A percentile compares a stretch with the other conserved stretches of the same genome.
These are phyloP conservation scores for Pelecanoides urinatrix DNA, from an alignment of 2,113 vertebrate genomes.

Conservation along the genomic window DNA sequence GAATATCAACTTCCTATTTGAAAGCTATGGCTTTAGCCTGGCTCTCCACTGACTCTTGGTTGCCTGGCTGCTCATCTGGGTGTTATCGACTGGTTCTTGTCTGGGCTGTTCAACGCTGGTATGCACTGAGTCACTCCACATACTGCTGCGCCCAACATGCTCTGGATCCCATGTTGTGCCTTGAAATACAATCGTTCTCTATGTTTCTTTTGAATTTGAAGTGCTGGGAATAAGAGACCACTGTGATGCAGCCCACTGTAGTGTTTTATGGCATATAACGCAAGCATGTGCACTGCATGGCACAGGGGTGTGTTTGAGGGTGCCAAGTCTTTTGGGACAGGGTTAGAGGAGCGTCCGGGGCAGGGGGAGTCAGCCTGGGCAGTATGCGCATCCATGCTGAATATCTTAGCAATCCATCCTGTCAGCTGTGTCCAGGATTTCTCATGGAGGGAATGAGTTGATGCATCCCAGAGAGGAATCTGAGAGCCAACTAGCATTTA, in stretches of 20 bases:
- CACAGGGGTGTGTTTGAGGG: neutral
- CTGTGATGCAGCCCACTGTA: neutral
- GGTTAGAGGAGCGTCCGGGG: neutral
- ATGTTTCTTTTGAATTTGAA: neutral
- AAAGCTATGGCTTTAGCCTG: neutral
- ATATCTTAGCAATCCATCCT: neutral
- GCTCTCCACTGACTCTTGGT: neutral
- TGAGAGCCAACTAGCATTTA: neutral
- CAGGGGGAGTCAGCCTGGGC: neutral
- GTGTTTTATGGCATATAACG: neutral
- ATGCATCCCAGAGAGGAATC: neutral
- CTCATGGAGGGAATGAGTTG: neutral
- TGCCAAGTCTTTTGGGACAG: neutral
- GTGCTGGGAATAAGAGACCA: neutral
- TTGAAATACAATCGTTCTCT: neutral
- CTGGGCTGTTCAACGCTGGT: neutral
- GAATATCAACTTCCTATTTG: neutral
- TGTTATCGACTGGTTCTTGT: neutral
- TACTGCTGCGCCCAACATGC: neutral
- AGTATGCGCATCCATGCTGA: neutral
- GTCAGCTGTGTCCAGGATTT: neutral
- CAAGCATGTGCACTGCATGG: rapidly evolving
- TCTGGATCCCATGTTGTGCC: neutral
- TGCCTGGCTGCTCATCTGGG: neutral
- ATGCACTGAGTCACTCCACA: neutral